Evolutionary conservation across 2,888 invertebrate species (phyloP), one percentile per base, ranked within the genome.

Genomic region (Eilema sororculum): DNA sequence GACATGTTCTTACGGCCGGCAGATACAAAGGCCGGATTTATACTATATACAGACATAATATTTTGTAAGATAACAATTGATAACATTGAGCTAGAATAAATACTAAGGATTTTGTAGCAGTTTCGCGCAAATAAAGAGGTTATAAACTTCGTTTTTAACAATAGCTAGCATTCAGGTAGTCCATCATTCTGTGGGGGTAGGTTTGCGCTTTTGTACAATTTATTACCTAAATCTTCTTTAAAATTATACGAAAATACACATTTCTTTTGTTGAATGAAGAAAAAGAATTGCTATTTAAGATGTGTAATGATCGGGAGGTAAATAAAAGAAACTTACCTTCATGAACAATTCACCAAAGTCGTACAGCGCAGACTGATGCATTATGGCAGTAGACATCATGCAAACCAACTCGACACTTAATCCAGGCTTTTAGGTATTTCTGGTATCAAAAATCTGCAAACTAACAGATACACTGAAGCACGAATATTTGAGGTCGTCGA

Each of bases 321-420:
- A 63, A 46, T 52, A 75, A 80, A 73, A 70, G 74, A 78, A 78
- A 88, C 92, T 93, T 96, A 97, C 97, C 97, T 97, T 97, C 91
- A 97, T 96, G 87, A 97, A 95, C 93, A 96, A 96, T 93, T 97
- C 97, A 96, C 96, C 96, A 95, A 97, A 97, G 88, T 97, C 97
- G 95, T 97, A 97, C 96, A 97, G 96, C 89, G 97, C 96, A 94
- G 96, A 96, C 94, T 96, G 96, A 94, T 96, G 96, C 97, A 97
- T 97, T 93, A 97, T 97, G 92, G 97, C 97, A 85, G 97, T 97
- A 95, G 97, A 97, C 97, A 97, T 97, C 90, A 92, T 96, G 94
- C 89, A 89, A 87, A 90, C 84, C 87, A 92, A 89, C 84, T 91
- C 88, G 89, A 84, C 94, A 93, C 93, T 93, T 90, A 91, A 91